Evolutionary conservation across 1,140 invertebrate genomes (phyloP).

Genomic region (Amphibalanus amphitrite): DNA sequence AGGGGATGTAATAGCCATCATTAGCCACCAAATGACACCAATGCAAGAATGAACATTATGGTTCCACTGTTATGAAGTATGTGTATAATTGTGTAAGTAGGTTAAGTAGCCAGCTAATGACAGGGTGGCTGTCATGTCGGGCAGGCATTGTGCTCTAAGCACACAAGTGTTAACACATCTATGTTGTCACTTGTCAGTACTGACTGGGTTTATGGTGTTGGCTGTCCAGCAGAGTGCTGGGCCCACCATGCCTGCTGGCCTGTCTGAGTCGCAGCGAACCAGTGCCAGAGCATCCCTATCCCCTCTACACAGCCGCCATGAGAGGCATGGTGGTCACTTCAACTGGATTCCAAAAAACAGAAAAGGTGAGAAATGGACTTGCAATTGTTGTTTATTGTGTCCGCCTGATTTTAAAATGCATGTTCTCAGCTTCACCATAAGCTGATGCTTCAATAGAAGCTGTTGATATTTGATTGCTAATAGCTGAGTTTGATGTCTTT

Average conservation of each 20-base stretch:
- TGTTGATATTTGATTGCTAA: no score
- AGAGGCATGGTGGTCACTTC: constrained; percentile 48
- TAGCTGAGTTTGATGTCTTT: constrained; percentile 8
- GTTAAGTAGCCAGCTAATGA: not conserved
- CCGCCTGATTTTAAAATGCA: constrained; percentile 1
- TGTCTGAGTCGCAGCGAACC: constrained; percentile 48
- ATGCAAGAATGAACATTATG: not conserved
- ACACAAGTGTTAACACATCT: not conserved
- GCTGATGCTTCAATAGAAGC: no score
- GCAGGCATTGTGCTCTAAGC: not conserved
- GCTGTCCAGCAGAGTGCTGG: constrained; percentile 45
- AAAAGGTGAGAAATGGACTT: constrained; percentile 34
- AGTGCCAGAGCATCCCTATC: constrained; percentile 52
- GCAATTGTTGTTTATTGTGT: not conserved
- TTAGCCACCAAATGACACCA: not conserved
- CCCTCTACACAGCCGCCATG: constrained; percentile 68
- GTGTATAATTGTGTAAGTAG: not conserved
- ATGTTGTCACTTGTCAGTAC: not conserved
- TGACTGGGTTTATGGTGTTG: not conserved
- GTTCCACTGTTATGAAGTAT: not conserved
- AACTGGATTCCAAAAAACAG: constrained; percentile 41
- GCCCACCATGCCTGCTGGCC: constrained; percentile 55
- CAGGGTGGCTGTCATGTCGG: not conserved
- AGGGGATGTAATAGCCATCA: no score
- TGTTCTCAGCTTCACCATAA: no score